Evolutionary conservation across 2,797 vertebrate genomes (phyloP).

Genomic region (Enteromius thamalakanensis): DNA sequence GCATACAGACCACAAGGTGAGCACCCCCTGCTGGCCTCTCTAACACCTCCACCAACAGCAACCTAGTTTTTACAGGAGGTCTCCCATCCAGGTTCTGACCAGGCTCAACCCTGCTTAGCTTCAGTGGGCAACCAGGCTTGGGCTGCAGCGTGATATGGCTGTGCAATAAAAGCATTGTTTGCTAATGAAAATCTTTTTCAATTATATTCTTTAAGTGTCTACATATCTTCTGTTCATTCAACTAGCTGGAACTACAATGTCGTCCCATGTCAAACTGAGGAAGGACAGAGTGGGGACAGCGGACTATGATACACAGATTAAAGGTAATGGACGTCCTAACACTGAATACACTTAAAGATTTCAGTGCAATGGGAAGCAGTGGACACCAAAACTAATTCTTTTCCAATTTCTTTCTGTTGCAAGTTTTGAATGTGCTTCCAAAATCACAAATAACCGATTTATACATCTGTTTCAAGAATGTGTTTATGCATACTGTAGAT

Average conservation of each 20-base stretch:
- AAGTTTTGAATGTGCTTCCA: not conserved
- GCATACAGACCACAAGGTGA: no score
- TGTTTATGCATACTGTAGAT: not conserved
- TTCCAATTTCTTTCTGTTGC: not conserved
- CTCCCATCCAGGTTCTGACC: no score
- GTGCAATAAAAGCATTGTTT: not conserved
- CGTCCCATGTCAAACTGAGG: conserved; percentile 79
- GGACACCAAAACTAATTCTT: not conserved
- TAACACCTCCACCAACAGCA: no score
- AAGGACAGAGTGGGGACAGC: conserved; percentile 74
- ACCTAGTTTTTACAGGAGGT: no score
- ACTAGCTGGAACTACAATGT: conserved; percentile 74
- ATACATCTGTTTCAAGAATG: not conserved
- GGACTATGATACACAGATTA: conserved; percentile 86
- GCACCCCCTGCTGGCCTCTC: no score
- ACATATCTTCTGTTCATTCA: conserved; percentile 52
- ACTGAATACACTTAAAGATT: not conserved
- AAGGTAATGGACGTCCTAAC: conserved; percentile 75
- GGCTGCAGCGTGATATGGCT: no score
- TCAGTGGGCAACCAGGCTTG: no score
- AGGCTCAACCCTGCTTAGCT: no score
- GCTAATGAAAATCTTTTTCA: not conserved
- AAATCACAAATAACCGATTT: not conserved
- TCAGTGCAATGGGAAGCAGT: not conserved
- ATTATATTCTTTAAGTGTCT: not conserved